These are phyloP conservation scores for Trachelus iudaicus DNA, from an alignment of 2,888 invertebrate genomes.

Conservation along the genomic window DNA sequence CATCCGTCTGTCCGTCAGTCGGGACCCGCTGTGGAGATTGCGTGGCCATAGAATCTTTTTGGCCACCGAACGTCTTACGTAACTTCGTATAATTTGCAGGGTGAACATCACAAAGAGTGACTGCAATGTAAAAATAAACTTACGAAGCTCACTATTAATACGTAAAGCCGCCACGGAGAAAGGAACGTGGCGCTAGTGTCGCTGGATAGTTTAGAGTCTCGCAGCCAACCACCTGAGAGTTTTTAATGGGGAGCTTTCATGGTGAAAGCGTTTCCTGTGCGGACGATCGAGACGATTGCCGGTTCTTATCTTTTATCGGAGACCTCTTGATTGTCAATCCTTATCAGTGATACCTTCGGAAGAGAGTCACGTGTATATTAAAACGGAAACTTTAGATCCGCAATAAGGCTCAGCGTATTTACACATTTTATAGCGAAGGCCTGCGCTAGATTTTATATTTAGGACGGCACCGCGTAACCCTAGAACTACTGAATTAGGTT, in stretches of 20 bases:
- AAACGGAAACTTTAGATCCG: not conserved
- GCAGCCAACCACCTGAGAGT: not conserved
- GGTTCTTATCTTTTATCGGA: not conserved
- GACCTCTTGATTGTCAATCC: not conserved
- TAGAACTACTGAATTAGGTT: constrained; percentile 64
- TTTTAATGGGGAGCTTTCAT: not conserved
- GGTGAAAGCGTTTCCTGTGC: not conserved
- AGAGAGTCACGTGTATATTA: not conserved
- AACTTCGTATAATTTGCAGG: not conserved
- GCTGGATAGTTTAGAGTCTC: not conserved
- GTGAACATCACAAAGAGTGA: not conserved
- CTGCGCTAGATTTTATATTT: constrained; percentile 64
- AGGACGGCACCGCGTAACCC: constrained; percentile 59
- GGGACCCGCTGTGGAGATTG: not conserved
- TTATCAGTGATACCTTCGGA: not conserved
- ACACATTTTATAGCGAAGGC: constrained; percentile 45
- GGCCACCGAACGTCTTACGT: not conserved
- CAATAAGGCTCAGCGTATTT: constrained; percentile 16
- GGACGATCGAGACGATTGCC: not conserved
- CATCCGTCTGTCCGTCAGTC: constrained; percentile 19
- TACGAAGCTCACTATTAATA: not conserved
- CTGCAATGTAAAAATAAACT: constrained; percentile 4
- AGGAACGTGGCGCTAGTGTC: not conserved
- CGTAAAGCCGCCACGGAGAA: not conserved
- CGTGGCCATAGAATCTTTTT: not conserved